Evolutionary conservation across 1,140 invertebrate genomes (phyloP).

Genomic region (Lordiphosa mommai): DNA sequence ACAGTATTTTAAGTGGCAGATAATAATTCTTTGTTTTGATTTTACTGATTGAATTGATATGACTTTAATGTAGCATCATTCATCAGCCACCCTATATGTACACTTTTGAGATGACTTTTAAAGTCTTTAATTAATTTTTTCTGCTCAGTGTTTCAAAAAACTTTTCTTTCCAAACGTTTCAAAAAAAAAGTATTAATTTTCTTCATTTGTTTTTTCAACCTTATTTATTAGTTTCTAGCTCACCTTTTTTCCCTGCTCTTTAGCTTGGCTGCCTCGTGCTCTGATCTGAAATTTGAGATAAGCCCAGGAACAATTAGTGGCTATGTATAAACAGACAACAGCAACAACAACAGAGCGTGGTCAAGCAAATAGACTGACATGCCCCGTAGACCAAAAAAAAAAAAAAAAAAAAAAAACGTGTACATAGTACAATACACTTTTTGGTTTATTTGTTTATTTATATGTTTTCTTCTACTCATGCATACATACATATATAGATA

Average conservation of each 20-base stretch:
- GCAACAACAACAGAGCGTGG: constrained; percentile 29
- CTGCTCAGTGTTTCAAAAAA: too few species aligned
- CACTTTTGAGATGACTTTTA: too few species aligned
- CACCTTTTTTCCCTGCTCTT: not conserved
- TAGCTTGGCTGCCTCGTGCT: constrained; percentile 35
- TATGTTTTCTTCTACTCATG: not conserved
- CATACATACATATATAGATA: constrained; percentile 1
- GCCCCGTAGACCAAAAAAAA: constrained; percentile 13
- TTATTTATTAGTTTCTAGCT: constrained; percentile 5
- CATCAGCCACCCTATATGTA: too few species aligned
- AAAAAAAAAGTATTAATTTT: not conserved
- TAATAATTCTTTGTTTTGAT: too few species aligned
- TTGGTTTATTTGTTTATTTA: constrained; percentile 33
- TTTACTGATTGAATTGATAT: too few species aligned
- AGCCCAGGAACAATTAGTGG: constrained; percentile 65
- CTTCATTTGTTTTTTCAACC: constrained; percentile 14
- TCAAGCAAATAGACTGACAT: constrained; percentile 59
- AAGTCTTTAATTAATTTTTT: too few species aligned
- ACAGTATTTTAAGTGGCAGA: too few species aligned
- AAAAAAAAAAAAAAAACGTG: constrained; percentile 2
- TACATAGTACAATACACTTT: constrained; percentile 3
- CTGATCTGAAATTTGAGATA: constrained; percentile 68
- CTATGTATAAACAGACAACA: constrained; percentile 54
- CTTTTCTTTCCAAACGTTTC: too few species aligned
- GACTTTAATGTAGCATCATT: too few species aligned